Evolutionary conservation across 2,888 invertebrate genomes (phyloP).

Genomic region (Tetranychus piercei): DNA sequence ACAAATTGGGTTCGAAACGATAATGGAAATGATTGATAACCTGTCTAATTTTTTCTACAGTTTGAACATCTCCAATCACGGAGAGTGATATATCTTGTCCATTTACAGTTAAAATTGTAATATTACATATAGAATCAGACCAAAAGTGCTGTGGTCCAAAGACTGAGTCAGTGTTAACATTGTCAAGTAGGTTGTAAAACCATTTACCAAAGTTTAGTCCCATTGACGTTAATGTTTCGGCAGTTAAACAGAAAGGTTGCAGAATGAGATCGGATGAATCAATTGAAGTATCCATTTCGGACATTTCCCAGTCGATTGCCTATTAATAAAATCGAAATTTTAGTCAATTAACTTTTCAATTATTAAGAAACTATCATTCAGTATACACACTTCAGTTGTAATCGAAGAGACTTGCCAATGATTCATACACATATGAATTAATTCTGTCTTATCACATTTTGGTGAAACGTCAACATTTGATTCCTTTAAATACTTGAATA

Average conservation of each 20-base stretch:
- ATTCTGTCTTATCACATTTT: background rate
- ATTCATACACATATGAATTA: background rate
- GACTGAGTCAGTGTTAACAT: background rate
- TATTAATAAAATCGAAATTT: background rate
- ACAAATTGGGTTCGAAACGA: background rate
- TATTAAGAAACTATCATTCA: too few species aligned
- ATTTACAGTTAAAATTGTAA: background rate
- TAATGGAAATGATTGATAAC: background rate
- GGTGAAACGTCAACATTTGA: background rate
- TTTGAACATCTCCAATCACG: background rate
- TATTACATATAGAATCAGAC: background rate
- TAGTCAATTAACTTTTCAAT: background rate
- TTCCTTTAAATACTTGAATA: background rate
- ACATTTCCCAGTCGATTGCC: slow-evolving; percentile 2
- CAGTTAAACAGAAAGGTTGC: background rate
- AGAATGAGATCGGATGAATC: background rate
- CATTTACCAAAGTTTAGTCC: background rate
- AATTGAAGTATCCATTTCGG: background rate
- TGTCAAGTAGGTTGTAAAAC: background rate
- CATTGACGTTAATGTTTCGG: background rate
- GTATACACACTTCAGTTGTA: background rate
- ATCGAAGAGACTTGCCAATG: background rate
- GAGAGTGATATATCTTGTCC: background rate
- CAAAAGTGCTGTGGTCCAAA: slow-evolving; percentile 5
- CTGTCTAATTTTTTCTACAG: background rate